Percentiles rank a stretch among this genome's conserved stretches.
Evolutionary conservation across 2,888 invertebrate genomes (phyloP).

Genomic region (Luffia ferchaultella): DNA sequence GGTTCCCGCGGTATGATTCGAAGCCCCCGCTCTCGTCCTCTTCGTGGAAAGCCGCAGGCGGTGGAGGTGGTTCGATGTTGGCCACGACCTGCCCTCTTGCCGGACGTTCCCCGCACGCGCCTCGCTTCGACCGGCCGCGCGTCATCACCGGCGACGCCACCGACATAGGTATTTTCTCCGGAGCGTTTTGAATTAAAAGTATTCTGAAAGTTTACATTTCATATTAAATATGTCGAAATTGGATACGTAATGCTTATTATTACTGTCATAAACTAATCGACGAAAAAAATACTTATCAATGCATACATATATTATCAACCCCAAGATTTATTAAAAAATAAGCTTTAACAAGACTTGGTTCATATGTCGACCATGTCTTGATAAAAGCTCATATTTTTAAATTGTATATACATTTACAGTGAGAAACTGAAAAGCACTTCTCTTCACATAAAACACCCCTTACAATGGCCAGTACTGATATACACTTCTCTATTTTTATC

Average conservation of each 20-base stretch:
- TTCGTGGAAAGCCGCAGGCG: slow-evolving; percentile 45
- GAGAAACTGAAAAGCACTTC: too few relatives aligned
- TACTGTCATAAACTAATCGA: too few relatives aligned
- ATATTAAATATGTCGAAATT: too few relatives aligned
- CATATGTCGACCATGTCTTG: not conserved
- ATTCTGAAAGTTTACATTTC: slow-evolving; percentile 64
- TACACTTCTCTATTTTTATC: too few relatives aligned
- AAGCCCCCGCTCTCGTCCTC: slow-evolving; percentile 60
- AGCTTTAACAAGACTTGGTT: not conserved
- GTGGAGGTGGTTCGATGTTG: slow-evolving; percentile 63
- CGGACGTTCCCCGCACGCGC: slow-evolving; percentile 47
- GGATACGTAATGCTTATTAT: too few relatives aligned
- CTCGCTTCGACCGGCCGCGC: slow-evolving; percentile 29
- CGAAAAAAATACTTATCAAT: too few relatives aligned
- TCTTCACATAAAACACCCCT: too few relatives aligned
- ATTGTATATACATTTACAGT: too few relatives aligned
- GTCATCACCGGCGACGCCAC: slow-evolving; percentile 68
- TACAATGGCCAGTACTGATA: too few relatives aligned
- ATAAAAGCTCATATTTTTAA: not conserved
- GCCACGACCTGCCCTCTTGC: slow-evolving; percentile 60
- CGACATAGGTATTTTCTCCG: slow-evolving; percentile 76
- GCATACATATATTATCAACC: too few relatives aligned
- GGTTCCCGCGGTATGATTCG: slow-evolving; percentile 52
- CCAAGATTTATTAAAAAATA: too few relatives aligned
- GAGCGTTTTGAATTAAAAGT: slow-evolving; percentile 91